A percentile compares a stretch with the other conserved stretches of the same genome.
Conservation (phyloP, 2,888 invertebrate genomes). For the Monopis laevigella region DNA sequence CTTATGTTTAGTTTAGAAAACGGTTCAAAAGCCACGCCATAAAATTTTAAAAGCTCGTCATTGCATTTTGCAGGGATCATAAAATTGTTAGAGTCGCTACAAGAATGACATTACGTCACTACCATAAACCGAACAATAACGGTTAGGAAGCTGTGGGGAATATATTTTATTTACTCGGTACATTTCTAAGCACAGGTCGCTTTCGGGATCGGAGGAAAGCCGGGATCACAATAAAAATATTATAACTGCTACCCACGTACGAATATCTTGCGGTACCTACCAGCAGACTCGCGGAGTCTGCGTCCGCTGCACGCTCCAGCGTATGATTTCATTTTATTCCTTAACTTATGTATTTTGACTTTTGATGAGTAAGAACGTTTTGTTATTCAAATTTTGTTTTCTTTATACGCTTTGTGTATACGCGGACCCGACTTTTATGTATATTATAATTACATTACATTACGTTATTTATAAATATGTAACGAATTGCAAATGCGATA, state of each 20-base stretch:
- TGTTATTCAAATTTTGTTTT: conserved; percentile 5
- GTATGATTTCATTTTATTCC: conserved; percentile 5
- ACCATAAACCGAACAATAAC: conserved; percentile 10
- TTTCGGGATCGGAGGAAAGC: neutral
- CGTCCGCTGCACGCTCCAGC: conserved; percentile 4
- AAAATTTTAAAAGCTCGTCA: neutral
- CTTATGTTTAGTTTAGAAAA: neutral
- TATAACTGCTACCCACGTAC: conserved; percentile 12
- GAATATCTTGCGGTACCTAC: conserved; percentile 1
- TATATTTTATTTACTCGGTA: conserved; percentile 8
- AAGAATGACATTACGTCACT: conserved; percentile 7
- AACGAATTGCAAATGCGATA: too few relatives aligned
- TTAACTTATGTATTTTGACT: conserved; percentile 8
- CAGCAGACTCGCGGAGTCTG: neutral
- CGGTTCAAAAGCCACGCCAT: neutral
- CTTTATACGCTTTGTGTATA: conserved; percentile 7
- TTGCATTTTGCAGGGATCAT: conserved; percentile 1
- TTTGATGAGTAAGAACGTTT: conserved; percentile 7
- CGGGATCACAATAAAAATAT: conserved; percentile 11
- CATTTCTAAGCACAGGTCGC: conserved; percentile 4
- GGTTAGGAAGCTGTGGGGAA: conserved; percentile 5
- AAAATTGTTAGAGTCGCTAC: conserved; percentile 3
- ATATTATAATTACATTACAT: too few relatives aligned
- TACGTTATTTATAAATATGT: too few relatives aligned
- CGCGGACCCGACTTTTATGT: neutral